Percentiles rank a stretch among this genome's conserved stretches.
These are phyloP conservation scores for Sanderia malayensis DNA, from an alignment of 30 jellyfish, hydroid and myxozoan genomes.

Conservation along the genomic window DNA sequence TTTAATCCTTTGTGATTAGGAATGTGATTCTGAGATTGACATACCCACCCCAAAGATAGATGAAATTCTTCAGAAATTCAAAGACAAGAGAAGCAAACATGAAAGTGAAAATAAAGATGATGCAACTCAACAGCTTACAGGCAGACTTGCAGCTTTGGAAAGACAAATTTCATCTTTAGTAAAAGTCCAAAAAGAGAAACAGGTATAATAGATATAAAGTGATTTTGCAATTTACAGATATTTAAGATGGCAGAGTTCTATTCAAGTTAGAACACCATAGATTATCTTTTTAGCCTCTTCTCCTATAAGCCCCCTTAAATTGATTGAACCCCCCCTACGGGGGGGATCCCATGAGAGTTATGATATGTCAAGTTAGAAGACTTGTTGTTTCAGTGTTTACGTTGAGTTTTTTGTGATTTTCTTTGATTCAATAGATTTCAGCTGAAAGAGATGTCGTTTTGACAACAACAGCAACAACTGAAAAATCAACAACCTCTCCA, in stretches of 20 bases:
- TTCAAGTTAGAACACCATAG: neutral
- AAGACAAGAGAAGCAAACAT: conserved; percentile 10
- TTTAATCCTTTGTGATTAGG: too few relatives aligned
- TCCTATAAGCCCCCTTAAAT: too few relatives aligned
- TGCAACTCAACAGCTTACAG: conserved; percentile 23
- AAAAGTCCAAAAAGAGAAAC: conserved; percentile 41
- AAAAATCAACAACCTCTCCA: conserved; percentile 17
- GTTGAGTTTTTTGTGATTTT: neutral
- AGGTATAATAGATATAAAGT: conserved; percentile 31
- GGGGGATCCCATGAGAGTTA: too few relatives aligned
- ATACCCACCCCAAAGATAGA: conserved; percentile 70
- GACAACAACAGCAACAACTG: conserved; percentile 15
- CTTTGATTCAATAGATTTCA: conserved; percentile 13
- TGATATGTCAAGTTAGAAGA: too few relatives aligned
- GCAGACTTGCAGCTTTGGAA: conserved; percentile 66
- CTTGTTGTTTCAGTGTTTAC: neutral
- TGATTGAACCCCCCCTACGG: too few relatives aligned
- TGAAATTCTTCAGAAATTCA: conserved; percentile 46
- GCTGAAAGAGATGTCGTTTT: conserved; percentile 32
- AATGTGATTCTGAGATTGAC: conserved; percentile 2
- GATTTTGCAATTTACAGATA: neutral
- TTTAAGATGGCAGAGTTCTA: neutral
- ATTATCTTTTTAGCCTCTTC: neutral
- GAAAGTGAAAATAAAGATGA: neutral
- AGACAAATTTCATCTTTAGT: conserved; percentile 54